These are phyloP conservation scores for Hystrix brachyura DNA, from an alignment of 2,113 vertebrate genomes.

Conservation along the genomic window DNA sequence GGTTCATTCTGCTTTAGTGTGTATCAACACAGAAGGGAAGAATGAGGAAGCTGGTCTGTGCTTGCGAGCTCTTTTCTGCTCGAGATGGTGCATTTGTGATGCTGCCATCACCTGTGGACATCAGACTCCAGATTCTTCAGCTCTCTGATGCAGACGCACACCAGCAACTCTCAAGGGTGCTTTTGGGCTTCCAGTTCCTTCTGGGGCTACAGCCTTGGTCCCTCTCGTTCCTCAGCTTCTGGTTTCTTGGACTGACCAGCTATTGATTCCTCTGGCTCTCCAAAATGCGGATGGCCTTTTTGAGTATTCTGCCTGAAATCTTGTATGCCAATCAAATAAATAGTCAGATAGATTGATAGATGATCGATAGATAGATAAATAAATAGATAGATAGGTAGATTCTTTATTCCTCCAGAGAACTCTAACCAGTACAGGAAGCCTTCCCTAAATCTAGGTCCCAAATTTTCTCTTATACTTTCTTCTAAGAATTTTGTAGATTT, in stretches of 20 bases:
- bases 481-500: background rate
- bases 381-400: background rate
- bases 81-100: background rate
- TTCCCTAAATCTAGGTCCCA: background rate
- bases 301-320: background rate
- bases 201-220: background rate
- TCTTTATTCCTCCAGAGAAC: background rate
- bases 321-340: background rate
- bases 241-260: background rate
- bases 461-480: background rate
- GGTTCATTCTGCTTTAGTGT: fast-evolving
- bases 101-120: background rate
- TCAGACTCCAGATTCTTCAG: background rate
- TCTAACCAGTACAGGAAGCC: background rate
- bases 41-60: background rate
- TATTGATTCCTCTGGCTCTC: background rate
- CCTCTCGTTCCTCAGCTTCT: background rate
- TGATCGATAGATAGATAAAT: background rate
- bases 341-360: background rate
- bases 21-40: background rate
- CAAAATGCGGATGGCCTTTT: too few relatives aligned
- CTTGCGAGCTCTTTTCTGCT: background rate
- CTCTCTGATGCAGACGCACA: background rate
- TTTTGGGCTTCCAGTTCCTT: background rate
- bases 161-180: background rate